Percentiles rank a stretch among this genome's conserved stretches.
These are phyloP conservation scores for Eremobia ochroleuca DNA, from an alignment of 2,888 invertebrate species.

Conservation along the genomic window DNA sequence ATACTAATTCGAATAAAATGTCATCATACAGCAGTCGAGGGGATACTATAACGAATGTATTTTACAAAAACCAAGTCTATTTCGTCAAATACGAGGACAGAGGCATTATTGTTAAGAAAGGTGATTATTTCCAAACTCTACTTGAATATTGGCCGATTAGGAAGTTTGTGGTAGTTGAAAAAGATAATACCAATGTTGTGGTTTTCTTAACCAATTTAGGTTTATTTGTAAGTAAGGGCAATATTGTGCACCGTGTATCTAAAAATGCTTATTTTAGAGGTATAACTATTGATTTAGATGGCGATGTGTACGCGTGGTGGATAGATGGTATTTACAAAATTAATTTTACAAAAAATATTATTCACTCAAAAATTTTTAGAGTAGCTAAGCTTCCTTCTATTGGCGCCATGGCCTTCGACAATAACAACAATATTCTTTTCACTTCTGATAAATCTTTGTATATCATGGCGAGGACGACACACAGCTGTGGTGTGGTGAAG, in stretches of 20 bases:
- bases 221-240: constrained; percentile 78
- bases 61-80: constrained; percentile 81
- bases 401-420: constrained; percentile 84
- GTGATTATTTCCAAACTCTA: constrained; percentile 76
- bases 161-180: constrained; percentile 82
- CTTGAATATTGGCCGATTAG: constrained; percentile 77
- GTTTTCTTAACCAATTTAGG: constrained; percentile 80
- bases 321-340: constrained; percentile 85
- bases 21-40: constrained; percentile 81
- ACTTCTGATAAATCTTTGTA: constrained; percentile 78
- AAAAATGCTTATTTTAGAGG: constrained; percentile 84
- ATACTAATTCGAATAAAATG: constrained; percentile 72
- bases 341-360: constrained; percentile 73
- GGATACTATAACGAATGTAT: constrained; percentile 78
- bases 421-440: constrained; percentile 82
- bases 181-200: constrained; percentile 72
- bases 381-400: constrained; percentile 77
- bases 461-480: constrained; percentile 70
- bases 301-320: constrained; percentile 85
- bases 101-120: constrained; percentile 80
- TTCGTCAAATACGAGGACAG: constrained; percentile 77
- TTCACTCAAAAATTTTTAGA: constrained; percentile 76
- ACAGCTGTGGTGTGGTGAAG: constrained; percentile 59
- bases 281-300: constrained; percentile 81
- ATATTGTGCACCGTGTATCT: constrained; percentile 75